A percentile compares a stretch with the other conserved stretches of the same genome.
These are phyloP conservation scores for Natator depressus DNA, from an alignment of 2,113 vertebrate genomes.

Conservation along the genomic window DNA sequence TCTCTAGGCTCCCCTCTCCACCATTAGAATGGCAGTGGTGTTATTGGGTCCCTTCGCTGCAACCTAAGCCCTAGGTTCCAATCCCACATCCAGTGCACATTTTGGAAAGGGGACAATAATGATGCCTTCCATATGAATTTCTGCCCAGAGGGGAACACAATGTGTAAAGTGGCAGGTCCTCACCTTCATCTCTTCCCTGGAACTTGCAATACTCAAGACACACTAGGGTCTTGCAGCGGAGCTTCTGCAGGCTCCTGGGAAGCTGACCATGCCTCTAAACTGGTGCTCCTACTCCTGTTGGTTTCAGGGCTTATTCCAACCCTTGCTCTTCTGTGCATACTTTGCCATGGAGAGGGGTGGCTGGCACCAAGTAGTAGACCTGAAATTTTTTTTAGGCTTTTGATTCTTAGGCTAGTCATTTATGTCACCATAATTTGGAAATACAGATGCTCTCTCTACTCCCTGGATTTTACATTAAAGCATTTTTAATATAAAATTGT, in stretches of 20 bases:
- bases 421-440: neutral
- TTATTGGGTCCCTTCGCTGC: neutral
- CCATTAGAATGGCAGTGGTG: neutral
- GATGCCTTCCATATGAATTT: neutral
- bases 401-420: neutral
- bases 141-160: neutral
- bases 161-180: neutral
- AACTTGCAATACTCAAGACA: neutral
- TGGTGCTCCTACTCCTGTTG: neutral
- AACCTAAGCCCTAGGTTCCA: neutral
- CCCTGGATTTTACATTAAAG: neutral
- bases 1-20: neutral
- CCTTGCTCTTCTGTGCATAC: neutral
- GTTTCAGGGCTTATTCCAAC: neutral
- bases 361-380: neutral
- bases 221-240: neutral
- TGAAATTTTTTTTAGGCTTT: neutral
- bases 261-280: neutral
- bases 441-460: neutral
- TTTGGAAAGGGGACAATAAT: neutral
- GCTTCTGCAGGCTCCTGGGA: neutral
- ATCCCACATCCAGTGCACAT: neutral
- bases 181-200: neutral
- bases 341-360: neutral
- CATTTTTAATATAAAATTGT: neutral